A percentile compares a stretch with the other conserved stretches of the same genome.
Conservation (phyloP, 2,888 invertebrate species). For the Amiota minor region DNA sequence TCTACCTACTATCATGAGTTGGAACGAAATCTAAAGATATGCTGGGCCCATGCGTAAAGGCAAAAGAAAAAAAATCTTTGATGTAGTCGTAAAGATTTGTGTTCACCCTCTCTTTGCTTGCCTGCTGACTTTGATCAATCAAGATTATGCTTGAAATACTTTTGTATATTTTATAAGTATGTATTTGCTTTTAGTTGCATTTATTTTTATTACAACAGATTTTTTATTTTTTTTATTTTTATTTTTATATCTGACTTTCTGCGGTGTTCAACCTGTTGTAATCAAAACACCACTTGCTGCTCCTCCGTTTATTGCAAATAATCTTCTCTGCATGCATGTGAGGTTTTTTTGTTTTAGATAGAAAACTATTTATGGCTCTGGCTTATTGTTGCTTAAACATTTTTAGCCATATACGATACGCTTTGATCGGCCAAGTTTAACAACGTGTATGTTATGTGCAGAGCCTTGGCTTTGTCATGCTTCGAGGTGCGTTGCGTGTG, state of each 20-base stretch:
- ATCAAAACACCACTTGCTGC: not conserved
- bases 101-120: not conserved
- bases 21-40: too few relatives aligned
- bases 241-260: not conserved
- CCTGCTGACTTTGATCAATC: conserved; percentile 1
- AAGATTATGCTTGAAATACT: not conserved
- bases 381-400: conserved; percentile 33
- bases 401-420: not conserved
- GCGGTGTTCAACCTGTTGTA: not conserved
- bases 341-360: conserved; percentile 14
- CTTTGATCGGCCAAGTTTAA: conserved; percentile 29
- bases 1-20: too few relatives aligned
- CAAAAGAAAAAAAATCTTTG: conserved; percentile 9
- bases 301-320: conserved; percentile 12
- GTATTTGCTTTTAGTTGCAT: not conserved
- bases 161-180: not conserved
- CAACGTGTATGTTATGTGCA: conserved; percentile 34
- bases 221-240: too few relatives aligned
- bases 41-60: too few relatives aligned
- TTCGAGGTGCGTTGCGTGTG: conserved; percentile 54
- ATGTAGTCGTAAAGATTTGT: not conserved
- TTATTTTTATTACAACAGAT: conserved; percentile 1
- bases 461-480: conserved; percentile 53
- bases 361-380: conserved; percentile 55
- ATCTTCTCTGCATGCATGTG: not conserved